Conservation (phyloP, 1,140 invertebrate genomes). For the Heliconius hermathena region DNA sequence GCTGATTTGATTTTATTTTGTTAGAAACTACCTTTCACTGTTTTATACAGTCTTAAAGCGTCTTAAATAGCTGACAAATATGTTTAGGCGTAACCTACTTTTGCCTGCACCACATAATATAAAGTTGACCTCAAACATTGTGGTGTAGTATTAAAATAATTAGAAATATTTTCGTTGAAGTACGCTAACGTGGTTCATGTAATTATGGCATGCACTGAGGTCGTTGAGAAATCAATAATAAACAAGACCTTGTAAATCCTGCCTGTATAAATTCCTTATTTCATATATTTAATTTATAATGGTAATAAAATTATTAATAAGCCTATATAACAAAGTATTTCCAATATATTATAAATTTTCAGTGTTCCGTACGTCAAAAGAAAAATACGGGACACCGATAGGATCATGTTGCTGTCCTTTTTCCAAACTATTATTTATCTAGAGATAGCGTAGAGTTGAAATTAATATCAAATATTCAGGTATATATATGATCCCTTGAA, state of each 20-base stretch:
- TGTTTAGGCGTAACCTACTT: not conserved
- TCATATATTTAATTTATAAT: not conserved
- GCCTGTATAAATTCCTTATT: not conserved
- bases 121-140: not conserved
- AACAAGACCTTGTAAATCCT: not conserved
- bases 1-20: not conserved
- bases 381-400: too few species aligned
- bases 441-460: too few species aligned
- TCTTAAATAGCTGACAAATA: not conserved
- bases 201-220: constrained; percentile 3
- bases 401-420: too few species aligned
- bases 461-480: too few species aligned
- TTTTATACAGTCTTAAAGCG: not conserved
- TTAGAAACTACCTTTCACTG: not conserved
- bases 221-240: constrained; percentile 1
- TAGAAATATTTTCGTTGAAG: not conserved
- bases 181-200: not conserved
- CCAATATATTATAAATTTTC: too few species aligned
- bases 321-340: too few species aligned
- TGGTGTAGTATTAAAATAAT: not conserved
- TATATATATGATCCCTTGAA: too few species aligned
- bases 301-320: not conserved
- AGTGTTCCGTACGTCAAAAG: too few species aligned
- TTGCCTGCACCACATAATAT: not conserved
- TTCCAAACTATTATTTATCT: too few species aligned